Conservation (phyloP, 2,888 invertebrate species). For the Hirtodrosophila trivittata region DNA sequence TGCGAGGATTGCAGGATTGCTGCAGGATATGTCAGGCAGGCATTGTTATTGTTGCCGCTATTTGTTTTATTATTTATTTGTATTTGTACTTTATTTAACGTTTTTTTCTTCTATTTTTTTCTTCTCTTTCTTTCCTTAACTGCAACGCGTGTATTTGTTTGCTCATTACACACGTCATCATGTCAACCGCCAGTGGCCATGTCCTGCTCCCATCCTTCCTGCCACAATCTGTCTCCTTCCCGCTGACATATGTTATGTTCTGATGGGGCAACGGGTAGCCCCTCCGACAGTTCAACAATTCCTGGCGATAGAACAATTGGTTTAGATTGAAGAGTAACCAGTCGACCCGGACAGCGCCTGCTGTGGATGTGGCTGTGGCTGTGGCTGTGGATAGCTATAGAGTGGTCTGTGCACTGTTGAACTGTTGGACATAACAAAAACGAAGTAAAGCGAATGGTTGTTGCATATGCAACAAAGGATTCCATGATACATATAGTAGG, state of each 20-base stretch:
- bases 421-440: background rate
- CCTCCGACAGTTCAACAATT: slow-evolving; percentile 46
- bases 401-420: background rate
- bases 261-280: slow-evolving; percentile 2
- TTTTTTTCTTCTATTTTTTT: slow-evolving; percentile 1
- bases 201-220: slow-evolving; percentile 25
- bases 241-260: slow-evolving; percentile 41
- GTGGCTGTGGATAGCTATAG: background rate
- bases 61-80: slow-evolving; percentile 71
- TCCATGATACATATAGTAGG: slow-evolving; percentile 8
- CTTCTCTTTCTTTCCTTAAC: slow-evolving; percentile 7
- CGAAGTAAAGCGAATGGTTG: slow-evolving; percentile 16
- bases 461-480: slow-evolving; percentile 41
- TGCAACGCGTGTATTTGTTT: slow-evolving; percentile 70
- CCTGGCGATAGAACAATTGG: slow-evolving; percentile 56
- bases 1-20: slow-evolving; percentile 38
- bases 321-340: slow-evolving; percentile 59
- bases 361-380: background rate
- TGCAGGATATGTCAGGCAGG: slow-evolving; percentile 65
- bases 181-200: slow-evolving; percentile 71
- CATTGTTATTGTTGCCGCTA: slow-evolving; percentile 54
- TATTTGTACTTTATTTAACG: slow-evolving; percentile 43
- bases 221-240: background rate
- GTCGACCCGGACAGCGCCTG: no score
- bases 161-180: slow-evolving; percentile 78